Conservation (phyloP, 1,140 invertebrate species). For the Notospermus geniculatus region DNA sequence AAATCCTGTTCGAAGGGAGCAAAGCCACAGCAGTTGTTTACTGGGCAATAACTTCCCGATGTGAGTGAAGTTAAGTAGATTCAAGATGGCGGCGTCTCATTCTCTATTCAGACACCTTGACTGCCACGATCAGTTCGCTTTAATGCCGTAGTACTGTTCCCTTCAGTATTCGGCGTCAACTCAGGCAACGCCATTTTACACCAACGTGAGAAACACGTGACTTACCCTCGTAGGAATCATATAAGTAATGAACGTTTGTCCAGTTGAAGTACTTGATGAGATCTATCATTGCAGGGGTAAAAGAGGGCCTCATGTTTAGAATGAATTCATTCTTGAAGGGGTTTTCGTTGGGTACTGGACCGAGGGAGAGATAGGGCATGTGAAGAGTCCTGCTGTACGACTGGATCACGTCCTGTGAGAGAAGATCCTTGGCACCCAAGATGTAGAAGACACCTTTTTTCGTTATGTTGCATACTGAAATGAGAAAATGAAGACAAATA, state of each 20-base stretch:
- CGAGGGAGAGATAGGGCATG: constrained; percentile 79
- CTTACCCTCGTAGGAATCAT: constrained; percentile 93
- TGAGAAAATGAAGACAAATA: too few species aligned
- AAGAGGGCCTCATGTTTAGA: constrained; percentile 78
- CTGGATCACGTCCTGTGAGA: constrained; percentile 89
- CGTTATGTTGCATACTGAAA: constrained; percentile 89
- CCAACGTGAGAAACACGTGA: constrained; percentile 35
- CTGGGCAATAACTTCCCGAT: too few species aligned
- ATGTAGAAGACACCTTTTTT: constrained; percentile 86
- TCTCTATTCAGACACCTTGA: too few species aligned
- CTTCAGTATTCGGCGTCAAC: too few species aligned
- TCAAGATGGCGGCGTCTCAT: too few species aligned
- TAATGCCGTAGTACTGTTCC: too few species aligned
- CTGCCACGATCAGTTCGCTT: too few species aligned
- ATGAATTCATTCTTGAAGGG: constrained; percentile 20
- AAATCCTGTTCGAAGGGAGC: too few species aligned
- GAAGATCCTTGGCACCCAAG: constrained; percentile 82
- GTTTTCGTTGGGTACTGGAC: constrained; percentile 17
- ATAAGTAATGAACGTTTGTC: constrained; percentile 90
- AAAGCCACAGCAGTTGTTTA: too few species aligned
- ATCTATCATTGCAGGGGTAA: constrained; percentile 88
- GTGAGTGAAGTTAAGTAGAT: too few species aligned
- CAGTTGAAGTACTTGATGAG: constrained; percentile 87
- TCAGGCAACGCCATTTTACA: too few species aligned
- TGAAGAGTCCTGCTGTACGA: constrained; percentile 66